Evolutionary conservation across 2,888 invertebrate species (phyloP), one percentile per base, ranked within the genome.

Genomic region (Lepeophtheirus nordmannii): DNA sequence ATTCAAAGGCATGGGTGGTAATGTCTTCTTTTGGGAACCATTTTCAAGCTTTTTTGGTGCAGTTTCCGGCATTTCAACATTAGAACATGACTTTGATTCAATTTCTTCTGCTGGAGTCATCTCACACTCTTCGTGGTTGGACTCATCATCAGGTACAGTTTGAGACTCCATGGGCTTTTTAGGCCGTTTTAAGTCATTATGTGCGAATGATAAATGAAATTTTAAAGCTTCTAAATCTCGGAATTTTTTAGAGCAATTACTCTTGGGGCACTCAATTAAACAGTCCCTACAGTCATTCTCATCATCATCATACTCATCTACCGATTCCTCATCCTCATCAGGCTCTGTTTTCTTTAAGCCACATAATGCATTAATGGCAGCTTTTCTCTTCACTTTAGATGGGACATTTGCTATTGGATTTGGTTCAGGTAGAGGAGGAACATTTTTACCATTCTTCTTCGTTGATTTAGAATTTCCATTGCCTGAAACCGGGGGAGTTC

Each of bases 261-360:
- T 76, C 70, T 78, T 77, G 2, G 78, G 78, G 70, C 79, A 79
- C 68, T 76, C 77, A 62, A 78, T 75, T 62, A 75, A 71, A 39
- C 72, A 23, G 17, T 63, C 38, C 30, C 56, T 17, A 22, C 23
- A 17, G n/a, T 46, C 56, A n/a, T 56, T 22, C 23, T 56, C 38
- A 20, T 56, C 53, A 30, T 38, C 63, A 56, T 63, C 53, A 46
- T 30, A 41, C 14, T 62, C 40, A 23, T 39, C 62, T 11, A 14
- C 53, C 5, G 53, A 46, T 2, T 46, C 53, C 2, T 46, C 53
- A 5, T 46, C 53, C 17, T 46, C 53, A 14, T 46, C 53, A 17
- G 53, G 53, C n/a, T 46, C 53, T 17, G 14, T 46, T 46, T 46
- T 46, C 53, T 46, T 46, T 14, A 46, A 17, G 53, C 53, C 53